Base-by-base conservation (phyloP, 2,113 vertebrate genomes). In the Sylvietta virens region DNA sequence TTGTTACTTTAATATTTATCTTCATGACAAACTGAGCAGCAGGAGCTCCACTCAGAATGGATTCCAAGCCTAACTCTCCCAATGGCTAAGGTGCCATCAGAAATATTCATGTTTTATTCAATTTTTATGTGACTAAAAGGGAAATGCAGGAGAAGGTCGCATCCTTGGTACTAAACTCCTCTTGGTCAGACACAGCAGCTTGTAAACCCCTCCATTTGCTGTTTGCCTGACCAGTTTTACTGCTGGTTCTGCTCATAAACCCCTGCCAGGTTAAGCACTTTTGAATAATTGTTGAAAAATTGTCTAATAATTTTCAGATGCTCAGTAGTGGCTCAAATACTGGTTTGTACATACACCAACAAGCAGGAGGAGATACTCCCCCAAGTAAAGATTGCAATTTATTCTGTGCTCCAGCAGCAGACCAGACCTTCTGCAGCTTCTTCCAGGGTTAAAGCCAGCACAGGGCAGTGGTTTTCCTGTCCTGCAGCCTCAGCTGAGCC, bases 331-430 rank as follows among this genome's bases (percentile, higher is more conserved):
- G 8, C 39, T 67, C 57, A 31, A 11, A 48, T 15, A 7, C 19
- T 17, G 26, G n/a, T 4, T 4, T 18, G n/a, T 21, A 23, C 0
- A 0, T 3, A 42, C 26, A n/a, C 27, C n/a, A 51, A 6, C 18
- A 57, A 50, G 40, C 6, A 5, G 37, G 21, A 80, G 67, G 17
- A 78, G 18, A 16, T 18, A 23, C 8, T 39, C 6, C 48, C 50
- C 57, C 48, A 37, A 7, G 27, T 3, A 13, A 71, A 45, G 7
- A 33, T 0, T 39, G 33, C 23, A 35, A 23, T 47, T 71, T 35
- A 20, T 77, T 60, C 39, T 77, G 57, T 13, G 3, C 15, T 37
- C 39, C 5, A 13, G 27, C 11, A 42, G 15, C 9, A 66, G 51
- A 31, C 2, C 79, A 67, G 76, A 23, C 15, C 33, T 83, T 51